Evolutionary conservation across 2,797 vertebrate species (phyloP).

Genomic region (Liasis olivaceus): DNA sequence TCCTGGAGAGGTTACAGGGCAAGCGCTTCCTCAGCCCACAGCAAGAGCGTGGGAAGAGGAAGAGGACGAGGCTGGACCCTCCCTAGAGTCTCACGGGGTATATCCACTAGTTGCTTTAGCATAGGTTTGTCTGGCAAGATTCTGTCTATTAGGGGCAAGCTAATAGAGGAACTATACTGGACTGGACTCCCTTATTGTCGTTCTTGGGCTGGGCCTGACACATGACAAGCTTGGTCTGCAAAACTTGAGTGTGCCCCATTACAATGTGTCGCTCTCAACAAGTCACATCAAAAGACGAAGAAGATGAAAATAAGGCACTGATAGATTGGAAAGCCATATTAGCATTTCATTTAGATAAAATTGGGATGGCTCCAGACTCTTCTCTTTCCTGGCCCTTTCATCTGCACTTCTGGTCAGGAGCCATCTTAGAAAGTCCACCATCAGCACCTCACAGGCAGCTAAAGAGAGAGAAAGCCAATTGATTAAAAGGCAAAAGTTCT

Average conservation of each 20-base stretch:
- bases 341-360: slow-evolving; percentile 66
- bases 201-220: too few species aligned
- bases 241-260: not conserved
- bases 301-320: slow-evolving; percentile 45
- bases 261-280: not conserved
- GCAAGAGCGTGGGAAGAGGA: too few species aligned
- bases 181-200: too few species aligned
- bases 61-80: too few species aligned
- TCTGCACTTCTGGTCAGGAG: slow-evolving; percentile 62
- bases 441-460: slow-evolving; percentile 49
- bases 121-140: too few species aligned
- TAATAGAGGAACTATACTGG: too few species aligned
- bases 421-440: slow-evolving; percentile 55
- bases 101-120: too few species aligned
- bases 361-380: slow-evolving; percentile 47
- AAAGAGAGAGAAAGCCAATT: not conserved
- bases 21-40: too few species aligned
- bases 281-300: slow-evolving; percentile 45
- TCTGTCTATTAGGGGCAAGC: too few species aligned
- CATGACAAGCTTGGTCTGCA: not conserved
- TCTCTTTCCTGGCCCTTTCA: slow-evolving; percentile 39
- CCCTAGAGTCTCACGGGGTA: too few species aligned
- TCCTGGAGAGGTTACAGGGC: too few species aligned
- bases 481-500: slow-evolving; percentile 7
- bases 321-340: slow-evolving; percentile 60